Evolutionary conservation across 2,888 invertebrate species (phyloP).

Genomic region (Panopea generosa): DNA sequence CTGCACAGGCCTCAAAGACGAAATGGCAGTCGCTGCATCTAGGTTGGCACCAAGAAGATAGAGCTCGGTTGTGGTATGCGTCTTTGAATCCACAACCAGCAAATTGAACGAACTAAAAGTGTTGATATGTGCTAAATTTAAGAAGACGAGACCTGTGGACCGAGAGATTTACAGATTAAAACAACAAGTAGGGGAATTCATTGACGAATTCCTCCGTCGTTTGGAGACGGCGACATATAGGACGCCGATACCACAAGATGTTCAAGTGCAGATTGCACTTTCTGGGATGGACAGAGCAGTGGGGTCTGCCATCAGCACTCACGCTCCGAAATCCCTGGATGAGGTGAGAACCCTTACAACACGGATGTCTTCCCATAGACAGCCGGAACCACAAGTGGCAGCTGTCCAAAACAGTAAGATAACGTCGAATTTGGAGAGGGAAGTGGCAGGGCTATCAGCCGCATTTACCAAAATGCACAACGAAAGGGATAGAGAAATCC

Average conservation of each 20-base stretch:
- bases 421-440: too few species aligned
- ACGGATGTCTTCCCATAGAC: conserved; percentile 3
- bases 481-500: too few species aligned
- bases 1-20: conserved; percentile 1
- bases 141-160: background rate
- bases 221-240: background rate
- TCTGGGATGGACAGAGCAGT: conserved; percentile 15
- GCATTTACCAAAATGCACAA: conserved; percentile 1
- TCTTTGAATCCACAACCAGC: too few species aligned
- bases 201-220: conserved; percentile 1
- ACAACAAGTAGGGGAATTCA: background rate
- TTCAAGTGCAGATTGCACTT: conserved; percentile 15
- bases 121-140: background rate
- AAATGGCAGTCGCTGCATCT: conserved; percentile 15
- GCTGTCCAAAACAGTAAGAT: background rate
- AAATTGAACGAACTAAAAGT: conserved; percentile 6
- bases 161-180: conserved; percentile 1
- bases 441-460: background rate
- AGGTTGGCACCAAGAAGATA: conserved; percentile 15
- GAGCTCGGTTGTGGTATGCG: conserved; percentile 18
- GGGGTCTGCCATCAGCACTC: conserved; percentile 16
- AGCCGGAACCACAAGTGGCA: too few species aligned
- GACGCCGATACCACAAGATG: background rate
- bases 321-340: conserved; percentile 15
- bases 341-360: conserved; percentile 7